Evolutionary conservation across 2,888 invertebrate species (phyloP).

Genomic region (Augiades crinisus): DNA sequence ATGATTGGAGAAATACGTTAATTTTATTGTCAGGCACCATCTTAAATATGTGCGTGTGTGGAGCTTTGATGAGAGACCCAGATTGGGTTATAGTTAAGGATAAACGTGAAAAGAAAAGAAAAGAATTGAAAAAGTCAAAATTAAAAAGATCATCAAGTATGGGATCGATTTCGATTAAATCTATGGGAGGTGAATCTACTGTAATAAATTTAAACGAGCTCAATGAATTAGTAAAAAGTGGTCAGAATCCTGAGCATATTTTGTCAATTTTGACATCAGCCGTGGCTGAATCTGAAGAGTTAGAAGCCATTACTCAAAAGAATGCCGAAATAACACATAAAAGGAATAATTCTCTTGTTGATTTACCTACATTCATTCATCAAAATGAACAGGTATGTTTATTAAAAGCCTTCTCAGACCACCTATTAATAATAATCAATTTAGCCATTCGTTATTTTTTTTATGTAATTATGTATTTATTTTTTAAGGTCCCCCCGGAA

Average conservation of each 20-base stretch:
- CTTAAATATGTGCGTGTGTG: constrained; percentile 92
- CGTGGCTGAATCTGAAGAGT: constrained; percentile 71
- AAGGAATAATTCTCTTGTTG: constrained; percentile 84
- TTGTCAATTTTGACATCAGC: constrained; percentile 82
- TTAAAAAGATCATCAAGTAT: constrained; percentile 71
- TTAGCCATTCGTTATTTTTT: too few species aligned
- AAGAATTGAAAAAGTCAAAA: constrained; percentile 52
- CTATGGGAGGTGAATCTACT: constrained; percentile 69
- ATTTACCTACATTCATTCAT: constrained; percentile 89
- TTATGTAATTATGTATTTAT: neutral
- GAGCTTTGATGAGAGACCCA: constrained; percentile 92
- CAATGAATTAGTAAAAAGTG: constrained; percentile 84
- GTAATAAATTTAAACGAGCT: constrained; percentile 84
- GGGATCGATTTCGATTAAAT: constrained; percentile 73
- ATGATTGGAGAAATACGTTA: constrained; percentile 91
- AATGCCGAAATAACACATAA: constrained; percentile 61
- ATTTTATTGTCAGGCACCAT: constrained; percentile 90
- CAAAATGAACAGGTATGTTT: constrained; percentile 84
- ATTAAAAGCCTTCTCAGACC: too few species aligned
- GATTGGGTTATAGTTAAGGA: constrained; percentile 88
- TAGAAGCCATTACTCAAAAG: constrained; percentile 66
- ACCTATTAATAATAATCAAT: too few species aligned
- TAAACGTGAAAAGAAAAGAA: constrained; percentile 61
- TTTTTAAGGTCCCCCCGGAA: constrained; percentile 84
- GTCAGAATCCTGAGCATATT: constrained; percentile 84